phyloP scores from a whole-genome alignment of 23 tunicate species.

The Oikopleura vanhoeffeni region DNA sequence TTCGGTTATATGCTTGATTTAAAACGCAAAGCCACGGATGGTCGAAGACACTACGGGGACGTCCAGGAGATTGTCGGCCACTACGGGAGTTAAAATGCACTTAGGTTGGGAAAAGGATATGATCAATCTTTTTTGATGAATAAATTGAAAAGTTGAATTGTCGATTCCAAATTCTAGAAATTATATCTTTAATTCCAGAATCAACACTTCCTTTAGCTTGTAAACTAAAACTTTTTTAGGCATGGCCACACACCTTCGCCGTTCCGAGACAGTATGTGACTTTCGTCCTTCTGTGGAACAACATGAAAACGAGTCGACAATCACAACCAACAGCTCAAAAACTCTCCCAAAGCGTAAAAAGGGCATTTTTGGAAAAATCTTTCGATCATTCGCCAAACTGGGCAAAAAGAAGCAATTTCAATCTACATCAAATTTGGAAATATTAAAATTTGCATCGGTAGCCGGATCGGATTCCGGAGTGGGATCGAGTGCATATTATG shows the following conservation, averaged over 20 bases:
- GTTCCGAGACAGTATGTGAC: background rate
- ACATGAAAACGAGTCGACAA: background rate
- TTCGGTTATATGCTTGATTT: no score
- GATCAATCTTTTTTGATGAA: no score
- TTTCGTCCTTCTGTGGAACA: background rate
- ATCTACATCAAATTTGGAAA: background rate
- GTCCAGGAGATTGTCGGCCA: no score
- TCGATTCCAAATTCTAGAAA: no score
- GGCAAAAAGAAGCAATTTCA: slow-evolving; percentile 12
- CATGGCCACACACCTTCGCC: background rate
- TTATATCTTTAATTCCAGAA: no score
- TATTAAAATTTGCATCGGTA: background rate
- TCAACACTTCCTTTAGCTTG: background rate
- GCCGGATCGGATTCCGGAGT: background rate
- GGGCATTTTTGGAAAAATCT: background rate
- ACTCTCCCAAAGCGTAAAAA: background rate
- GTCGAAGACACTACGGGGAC: no score
- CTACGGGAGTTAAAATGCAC: no score
- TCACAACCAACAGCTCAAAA: background rate
- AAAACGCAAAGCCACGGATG: no score
- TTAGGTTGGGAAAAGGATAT: no score
- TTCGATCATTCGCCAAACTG: background rate
- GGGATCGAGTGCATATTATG: background rate
- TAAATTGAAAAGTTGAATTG: no score
- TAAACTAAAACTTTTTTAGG: background rate